Evolutionary conservation across 2,888 invertebrate genomes (phyloP), one percentile per base, ranked within the genome.

Genomic region (Melanchra persicariae): DNA sequence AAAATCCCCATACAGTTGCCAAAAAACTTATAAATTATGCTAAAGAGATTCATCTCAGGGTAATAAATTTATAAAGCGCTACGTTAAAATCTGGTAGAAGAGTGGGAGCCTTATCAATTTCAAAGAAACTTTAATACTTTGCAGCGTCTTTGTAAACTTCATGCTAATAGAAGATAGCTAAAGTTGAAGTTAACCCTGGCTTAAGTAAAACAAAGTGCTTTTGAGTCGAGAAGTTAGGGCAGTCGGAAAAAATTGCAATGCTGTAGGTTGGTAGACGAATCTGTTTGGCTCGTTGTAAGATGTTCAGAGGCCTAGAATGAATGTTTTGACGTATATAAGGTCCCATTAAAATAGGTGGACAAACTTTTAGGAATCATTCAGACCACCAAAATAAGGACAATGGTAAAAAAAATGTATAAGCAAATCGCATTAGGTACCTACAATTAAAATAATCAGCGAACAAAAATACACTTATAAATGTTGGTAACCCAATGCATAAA

Each of bases 121-220:
- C 91, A 88, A 83, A 86, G 84, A 87, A 93, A 92, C 90, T 93
- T 92, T 90, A 90, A 91, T 91, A 91, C 91, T 92, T 91, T 89
- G 87, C 89, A 87, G 87, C 87, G 90, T 91, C 88, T 90, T 89
- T 88, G 87, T 85, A 87, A 93, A 94, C 89, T 93, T 93, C 93
- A 94, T 94, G 94, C 92, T 94, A 94, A 94, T 93, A 93, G 90
- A 88, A 89, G 93, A 93, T 93, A 92, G 92, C 91, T 89, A 66
- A 86, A 89, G 86, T 89, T 91, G 80, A 90, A 90, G 91, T 93
- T 92, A 91, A 91, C 91, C 92, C 88, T 87, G 88, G 82, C 89
- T 92, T 93, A 93, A 94, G 92, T 94, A 92, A 93, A 92, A 93
- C 93, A 93, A 92, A 93, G 92, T 93, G 93, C 91, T 88, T 90